Base-by-base conservation (phyloP, 2,113 vertebrate genomes). In the Blennius ocellaris region DNA sequence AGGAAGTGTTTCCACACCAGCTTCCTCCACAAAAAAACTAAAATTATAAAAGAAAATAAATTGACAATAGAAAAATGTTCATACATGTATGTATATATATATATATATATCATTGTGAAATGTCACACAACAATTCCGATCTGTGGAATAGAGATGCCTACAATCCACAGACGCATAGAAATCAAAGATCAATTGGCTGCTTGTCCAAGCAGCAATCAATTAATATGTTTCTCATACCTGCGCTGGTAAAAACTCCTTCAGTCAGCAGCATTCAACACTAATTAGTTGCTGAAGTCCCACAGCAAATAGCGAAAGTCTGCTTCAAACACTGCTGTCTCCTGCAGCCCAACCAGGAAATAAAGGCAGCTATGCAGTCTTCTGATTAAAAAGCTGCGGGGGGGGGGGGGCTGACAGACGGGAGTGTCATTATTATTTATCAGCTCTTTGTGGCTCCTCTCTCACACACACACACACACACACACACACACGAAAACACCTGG, bases 391-490 rank as follows among this genome's bases (percentile, higher is more conserved):
- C 76, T 76, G 66, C 44, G 59, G 50, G 66, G 45, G 38, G 38
- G 59, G 50, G 66, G 45, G 38, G 38, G 49, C 37, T 45, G 45
- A 45, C 60, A 64, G 53, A 76, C 38, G 9, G 58, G 30, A 50
- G 55, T 37, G 61, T 67, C 60, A 62, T 77, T 45, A 60, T 80
- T 84, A 87, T 86, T 78, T 81, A 82, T 81, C 70, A 77, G 62
- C 40, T 55, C 79, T 65, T 50, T 80, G 58, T 41, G 70, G 53
- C 11, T 61, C 30, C 44, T 64, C 65, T 73, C 21, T 30, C 21
- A 30, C 21, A 30, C 21, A 30, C 4, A 30, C 21, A 30, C 21
- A 30, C 21, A 30, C 21, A 30, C 21, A 30, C 21, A 30, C 21
- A 30, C 21, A 30, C 21, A 30, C 21, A 30, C 21, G 4, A 2